A percentile compares a stretch with the other conserved stretches of the same genome.
Evolutionary conservation across 2,113 vertebrate genomes (phyloP).

Genomic region (Ammodytes dubius): DNA sequence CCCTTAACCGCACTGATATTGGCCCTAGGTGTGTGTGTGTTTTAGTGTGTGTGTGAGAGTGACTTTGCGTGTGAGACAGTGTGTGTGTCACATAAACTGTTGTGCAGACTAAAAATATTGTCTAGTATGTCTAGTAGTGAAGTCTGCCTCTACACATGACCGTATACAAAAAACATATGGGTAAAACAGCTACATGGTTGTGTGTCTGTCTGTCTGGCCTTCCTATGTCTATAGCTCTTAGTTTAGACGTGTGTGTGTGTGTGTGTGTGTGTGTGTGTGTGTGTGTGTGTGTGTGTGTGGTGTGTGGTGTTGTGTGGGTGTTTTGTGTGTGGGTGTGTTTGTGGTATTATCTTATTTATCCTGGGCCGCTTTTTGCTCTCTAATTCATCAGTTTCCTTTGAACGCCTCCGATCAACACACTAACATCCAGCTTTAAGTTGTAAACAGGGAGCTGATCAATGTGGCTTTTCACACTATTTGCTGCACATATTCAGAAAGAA

Average conservation of each 20-base stretch:
- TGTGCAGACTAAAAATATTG: too few species aligned
- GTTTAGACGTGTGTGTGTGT: neutral
- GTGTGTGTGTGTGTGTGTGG: constrained; percentile 13
- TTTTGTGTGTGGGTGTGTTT: constrained; percentile 15
- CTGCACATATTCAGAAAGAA: neutral
- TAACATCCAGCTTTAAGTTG: neutral
- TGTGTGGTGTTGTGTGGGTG: constrained; percentile 19
- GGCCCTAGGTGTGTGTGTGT: constrained; percentile 8
- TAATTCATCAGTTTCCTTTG: constrained; percentile 27
- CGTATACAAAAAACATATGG: too few species aligned
- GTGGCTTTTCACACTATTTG: constrained; percentile 24
- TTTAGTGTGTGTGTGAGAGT: constrained; percentile 21
- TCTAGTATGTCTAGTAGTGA: too few species aligned
- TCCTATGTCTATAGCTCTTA: too few species aligned
- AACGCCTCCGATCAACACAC: constrained; percentile 21
- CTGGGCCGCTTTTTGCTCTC: neutral
- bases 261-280: constrained; percentile 12
- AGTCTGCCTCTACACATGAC: too few species aligned
- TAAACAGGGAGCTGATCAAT: neutral
- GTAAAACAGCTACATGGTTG: neutral
- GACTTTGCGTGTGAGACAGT: constrained; percentile 4
- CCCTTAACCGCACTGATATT: constrained; percentile 18
- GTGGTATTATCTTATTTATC: constrained; percentile 24
- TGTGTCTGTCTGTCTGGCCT: constrained; percentile 35
- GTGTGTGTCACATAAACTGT: neutral